Conservation (phyloP, 2,888 invertebrate genomes). For the Bellardia bayeri region DNA sequence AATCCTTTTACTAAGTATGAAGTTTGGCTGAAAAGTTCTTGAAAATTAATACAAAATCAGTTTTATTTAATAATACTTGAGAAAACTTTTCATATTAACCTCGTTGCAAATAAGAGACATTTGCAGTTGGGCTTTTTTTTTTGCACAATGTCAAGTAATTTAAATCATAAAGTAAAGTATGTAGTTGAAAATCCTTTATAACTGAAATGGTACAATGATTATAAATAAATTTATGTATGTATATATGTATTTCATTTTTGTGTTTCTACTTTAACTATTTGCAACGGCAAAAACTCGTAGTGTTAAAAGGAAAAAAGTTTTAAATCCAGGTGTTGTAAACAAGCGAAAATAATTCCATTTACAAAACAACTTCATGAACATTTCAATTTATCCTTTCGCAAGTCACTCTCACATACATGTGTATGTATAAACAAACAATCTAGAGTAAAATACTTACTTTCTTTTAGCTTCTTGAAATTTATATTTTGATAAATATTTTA, state of each 20-base stretch:
- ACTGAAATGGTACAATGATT: constrained; percentile 46
- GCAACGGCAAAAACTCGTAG: not conserved
- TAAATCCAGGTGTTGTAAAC: constrained; percentile 55
- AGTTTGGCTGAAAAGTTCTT: not conserved
- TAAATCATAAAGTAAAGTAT: constrained; percentile 54
- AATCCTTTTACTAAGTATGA: not conserved
- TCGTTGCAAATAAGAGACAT: not conserved
- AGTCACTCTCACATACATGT: not conserved
- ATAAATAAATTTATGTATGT: constrained; percentile 51
- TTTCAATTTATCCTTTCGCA: constrained; percentile 62
- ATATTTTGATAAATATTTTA: constrained; percentile 23
- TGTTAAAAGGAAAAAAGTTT: constrained; percentile 41
- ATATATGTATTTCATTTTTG: constrained; percentile 8
- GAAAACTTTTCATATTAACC: not conserved
- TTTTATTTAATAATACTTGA: not conserved
- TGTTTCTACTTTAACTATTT: not conserved
- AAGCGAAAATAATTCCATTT: constrained; percentile 60
- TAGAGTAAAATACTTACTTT: not conserved
- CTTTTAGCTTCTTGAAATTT: not conserved
- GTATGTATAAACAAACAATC: not conserved
- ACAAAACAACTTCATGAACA: constrained; percentile 55
- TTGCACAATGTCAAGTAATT: constrained; percentile 44
- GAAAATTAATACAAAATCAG: not conserved
- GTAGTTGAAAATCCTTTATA: constrained; percentile 39
- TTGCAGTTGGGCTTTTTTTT: not conserved